A percentile compares a stretch with the other conserved stretches of the same genome.
These are phyloP conservation scores for Gallinago paraguaiae DNA, from an alignment of 2,113 vertebrate genomes.

Conservation along the genomic window DNA sequence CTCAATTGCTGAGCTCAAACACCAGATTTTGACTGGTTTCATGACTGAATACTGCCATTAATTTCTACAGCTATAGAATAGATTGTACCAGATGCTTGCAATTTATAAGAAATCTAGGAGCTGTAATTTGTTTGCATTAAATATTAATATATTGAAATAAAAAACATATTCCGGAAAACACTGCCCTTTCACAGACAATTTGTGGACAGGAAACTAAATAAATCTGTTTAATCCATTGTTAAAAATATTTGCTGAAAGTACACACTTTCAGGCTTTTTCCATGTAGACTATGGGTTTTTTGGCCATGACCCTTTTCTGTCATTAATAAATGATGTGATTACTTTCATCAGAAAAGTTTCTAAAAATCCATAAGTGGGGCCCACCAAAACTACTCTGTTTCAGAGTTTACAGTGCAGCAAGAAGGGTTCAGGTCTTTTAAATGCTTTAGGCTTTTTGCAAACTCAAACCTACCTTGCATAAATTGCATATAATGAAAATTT, in stretches of 20 bases:
- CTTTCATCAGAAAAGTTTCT: neutral
- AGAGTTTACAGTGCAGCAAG: neutral
- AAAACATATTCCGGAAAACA: neutral
- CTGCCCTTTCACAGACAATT: neutral
- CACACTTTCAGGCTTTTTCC: neutral
- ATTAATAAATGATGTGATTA: neutral
- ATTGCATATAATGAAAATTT: neutral
- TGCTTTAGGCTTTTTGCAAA: neutral
- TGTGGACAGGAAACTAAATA: neutral
- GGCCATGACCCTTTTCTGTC: neutral
- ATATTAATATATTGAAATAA: constrained; percentile 47
- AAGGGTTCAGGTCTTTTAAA: neutral
- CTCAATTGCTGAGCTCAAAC: neutral
- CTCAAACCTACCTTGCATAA: constrained; percentile 2
- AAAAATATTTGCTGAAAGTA: neutral
- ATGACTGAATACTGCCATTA: neutral
- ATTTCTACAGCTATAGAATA: neutral
- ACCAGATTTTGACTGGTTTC: constrained; percentile 11
- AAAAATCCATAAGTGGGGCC: accelerated
- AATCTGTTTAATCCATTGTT: neutral
- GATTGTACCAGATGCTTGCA: neutral
- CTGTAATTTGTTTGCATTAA: constrained; percentile 47
- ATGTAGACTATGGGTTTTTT: neutral
- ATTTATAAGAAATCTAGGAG: constrained; percentile 24
- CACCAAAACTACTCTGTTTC: neutral